phyloP scores from a whole-genome alignment of 1,140 invertebrate species.

The Hyposmocoma kahamanoa region DNA sequence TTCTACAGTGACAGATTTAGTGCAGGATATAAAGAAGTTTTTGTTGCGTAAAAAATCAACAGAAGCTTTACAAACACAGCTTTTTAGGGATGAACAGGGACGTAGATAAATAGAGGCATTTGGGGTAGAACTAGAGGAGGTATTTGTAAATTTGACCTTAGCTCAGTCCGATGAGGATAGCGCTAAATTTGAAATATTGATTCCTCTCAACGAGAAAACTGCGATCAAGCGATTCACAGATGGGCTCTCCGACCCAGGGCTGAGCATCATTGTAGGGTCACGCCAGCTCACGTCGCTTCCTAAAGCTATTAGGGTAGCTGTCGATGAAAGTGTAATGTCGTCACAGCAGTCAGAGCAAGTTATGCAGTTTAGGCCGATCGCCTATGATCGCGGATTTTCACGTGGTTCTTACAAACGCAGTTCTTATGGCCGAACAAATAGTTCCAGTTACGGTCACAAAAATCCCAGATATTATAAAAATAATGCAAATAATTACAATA shows the following conservation, averaged over 20 bases:
- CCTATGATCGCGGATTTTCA: too few relatives aligned
- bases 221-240: slow-evolving; percentile 6
- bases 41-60: not conserved
- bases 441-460: too few relatives aligned
- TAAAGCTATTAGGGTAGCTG: slow-evolving; percentile 2
- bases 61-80: not conserved
- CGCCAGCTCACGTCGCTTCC: slow-evolving; percentile 1
- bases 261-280: slow-evolving; percentile 2
- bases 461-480: too few relatives aligned
- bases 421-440: too few relatives aligned
- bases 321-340: slow-evolving; percentile 3
- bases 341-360: too few relatives aligned
- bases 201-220: slow-evolving; percentile 3
- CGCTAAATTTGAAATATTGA: not conserved
- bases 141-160: slow-evolving; percentile 10
- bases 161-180: slow-evolving; percentile 4
- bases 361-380: too few relatives aligned
- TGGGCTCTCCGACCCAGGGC: not conserved
- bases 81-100: too few relatives aligned
- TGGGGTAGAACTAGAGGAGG: slow-evolving; percentile 1
- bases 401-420: too few relatives aligned
- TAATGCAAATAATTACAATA: too few relatives aligned
- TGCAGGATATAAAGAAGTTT: not conserved
- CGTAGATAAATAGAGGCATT: not conserved
- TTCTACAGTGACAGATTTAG: not conserved